These are phyloP conservation scores for Tetragonisca angustula DNA, from an alignment of 2,888 invertebrate species.

Conservation along the genomic window DNA sequence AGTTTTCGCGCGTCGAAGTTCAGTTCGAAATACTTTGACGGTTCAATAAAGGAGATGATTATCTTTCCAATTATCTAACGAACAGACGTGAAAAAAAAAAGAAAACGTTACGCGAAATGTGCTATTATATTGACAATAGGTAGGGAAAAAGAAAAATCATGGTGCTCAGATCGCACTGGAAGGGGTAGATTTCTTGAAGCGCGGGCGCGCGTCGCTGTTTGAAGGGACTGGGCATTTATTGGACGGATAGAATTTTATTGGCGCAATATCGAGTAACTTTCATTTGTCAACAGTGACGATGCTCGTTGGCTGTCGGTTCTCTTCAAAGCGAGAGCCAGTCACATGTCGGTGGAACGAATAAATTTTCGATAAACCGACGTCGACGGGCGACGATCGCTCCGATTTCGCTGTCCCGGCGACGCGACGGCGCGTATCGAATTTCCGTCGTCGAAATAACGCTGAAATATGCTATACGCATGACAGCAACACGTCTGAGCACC, in stretches of 20 bases:
- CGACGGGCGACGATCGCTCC: conserved; percentile 70
- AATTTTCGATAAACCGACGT: conserved; percentile 74
- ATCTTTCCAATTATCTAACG: not conserved
- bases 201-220: not conserved
- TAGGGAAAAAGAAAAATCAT: not conserved
- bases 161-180: not conserved
- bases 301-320: conserved; percentile 65
- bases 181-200: not conserved
- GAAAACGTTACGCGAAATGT: not conserved
- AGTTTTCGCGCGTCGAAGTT: not conserved
- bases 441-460: conserved; percentile 71
- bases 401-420: conserved; percentile 73
- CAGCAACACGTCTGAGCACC: conserved; percentile 63
- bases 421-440: conserved; percentile 72
- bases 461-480: conserved; percentile 70
- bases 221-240: conserved; percentile 47
- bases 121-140: not conserved
- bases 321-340: conserved; percentile 67
- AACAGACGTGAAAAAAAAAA: not conserved
- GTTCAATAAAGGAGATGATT: not conserved
- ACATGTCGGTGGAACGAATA: conserved; percentile 69
- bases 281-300: conserved; percentile 66
- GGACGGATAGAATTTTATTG: conserved; percentile 61
- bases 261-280: conserved; percentile 71
- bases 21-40: not conserved